Percentiles rank a stretch among this genome's conserved stretches.
phyloP scores from a whole-genome alignment of 2,888 invertebrate genomes.

The Aplocera efformata region DNA sequence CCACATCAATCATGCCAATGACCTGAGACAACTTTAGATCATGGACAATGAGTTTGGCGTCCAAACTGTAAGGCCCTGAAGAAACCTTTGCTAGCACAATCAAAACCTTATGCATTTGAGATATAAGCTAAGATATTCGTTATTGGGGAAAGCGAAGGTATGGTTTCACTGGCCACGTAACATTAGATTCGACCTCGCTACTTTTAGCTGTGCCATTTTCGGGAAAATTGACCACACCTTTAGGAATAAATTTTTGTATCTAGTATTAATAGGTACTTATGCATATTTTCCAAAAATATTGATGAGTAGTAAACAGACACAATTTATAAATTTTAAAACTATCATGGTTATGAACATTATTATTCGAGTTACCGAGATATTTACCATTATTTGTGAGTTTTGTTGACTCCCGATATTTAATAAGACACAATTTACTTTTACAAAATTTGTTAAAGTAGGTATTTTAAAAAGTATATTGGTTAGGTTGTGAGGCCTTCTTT shows the following conservation, averaged over 20 bases:
- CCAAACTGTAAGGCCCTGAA: conserved; percentile 31
- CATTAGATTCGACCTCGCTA: conserved; percentile 47
- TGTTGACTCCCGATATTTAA: no score
- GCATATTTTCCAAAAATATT: background rate
- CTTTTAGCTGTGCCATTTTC: conserved; percentile 56
- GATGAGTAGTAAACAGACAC: no score
- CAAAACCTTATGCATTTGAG: conserved; percentile 27
- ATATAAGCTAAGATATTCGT: conserved; percentile 22
- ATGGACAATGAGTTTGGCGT: conserved; percentile 43
- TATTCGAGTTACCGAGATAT: no score
- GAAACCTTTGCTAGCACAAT: conserved; percentile 28
- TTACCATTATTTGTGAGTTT: no score
- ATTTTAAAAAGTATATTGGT: no score
- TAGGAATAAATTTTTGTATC: background rate
- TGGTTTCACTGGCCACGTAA: conserved; percentile 28
- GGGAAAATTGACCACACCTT: conserved; percentile 54
- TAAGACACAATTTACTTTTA: no score
- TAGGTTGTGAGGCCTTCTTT: no score
- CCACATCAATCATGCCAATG: conserved; percentile 52
- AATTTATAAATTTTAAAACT: no score
- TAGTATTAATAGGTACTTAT: background rate
- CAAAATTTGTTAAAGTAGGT: no score
- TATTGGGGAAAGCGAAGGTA: conserved; percentile 26
- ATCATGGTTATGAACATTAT: no score
- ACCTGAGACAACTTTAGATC: conserved; percentile 53